Base-by-base conservation (phyloP, 1,140 invertebrate genomes). In the Calosoma granatense region DNA sequence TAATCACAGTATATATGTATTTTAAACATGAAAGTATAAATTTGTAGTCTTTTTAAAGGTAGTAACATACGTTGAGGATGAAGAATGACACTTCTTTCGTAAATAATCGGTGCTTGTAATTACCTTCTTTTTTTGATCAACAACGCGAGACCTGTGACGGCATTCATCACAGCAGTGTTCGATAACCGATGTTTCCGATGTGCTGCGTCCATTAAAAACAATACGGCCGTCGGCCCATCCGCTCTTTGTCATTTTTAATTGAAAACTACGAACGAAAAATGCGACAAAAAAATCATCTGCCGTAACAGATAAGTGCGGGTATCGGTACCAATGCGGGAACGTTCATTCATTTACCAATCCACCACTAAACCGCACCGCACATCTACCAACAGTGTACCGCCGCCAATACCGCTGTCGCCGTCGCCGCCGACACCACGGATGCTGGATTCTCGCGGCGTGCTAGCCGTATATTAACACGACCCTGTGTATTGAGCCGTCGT, bases 401-500 rank as follows among this genome's bases (percentile, higher is more conserved):
- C n/a, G n/a, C n/a, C n/a, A n/a, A 36, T 36, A 36, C 6, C 26
- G 26, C 26, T 36, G n/a, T 36, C n/a, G 26, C 26, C 26, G 26
- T n/a, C 26, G n/a, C 26, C 26, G 6, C 26, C 6, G 6, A 9
- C 26, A n/a, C n/a, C n/a, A 9, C 6, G 26, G 6, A 36, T 6
- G 26, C n/a, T 36, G 6, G 26, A 36, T 36, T 36, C 26, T 36
- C 26, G 26, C n/a, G 26, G 26, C 26, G 26, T 36, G n/a, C 26
- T 36, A n/a, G 26, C 26, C 26, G 41, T 47, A 11, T 47, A 47
- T 47, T 47, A 47, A 17, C 6, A 6, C 9, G 3, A 47, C 41
- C 41, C 3, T 47, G 41, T 47, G 41, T 47, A 47, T 47, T 47
- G 41, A 47, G 41, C 41, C 41, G 41, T 47, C 41, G 6, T 47